phyloP scores from a whole-genome alignment of 35 echinoderm and acorn worm genomes.

The Strongylocentrotus purpuratus region DNA sequence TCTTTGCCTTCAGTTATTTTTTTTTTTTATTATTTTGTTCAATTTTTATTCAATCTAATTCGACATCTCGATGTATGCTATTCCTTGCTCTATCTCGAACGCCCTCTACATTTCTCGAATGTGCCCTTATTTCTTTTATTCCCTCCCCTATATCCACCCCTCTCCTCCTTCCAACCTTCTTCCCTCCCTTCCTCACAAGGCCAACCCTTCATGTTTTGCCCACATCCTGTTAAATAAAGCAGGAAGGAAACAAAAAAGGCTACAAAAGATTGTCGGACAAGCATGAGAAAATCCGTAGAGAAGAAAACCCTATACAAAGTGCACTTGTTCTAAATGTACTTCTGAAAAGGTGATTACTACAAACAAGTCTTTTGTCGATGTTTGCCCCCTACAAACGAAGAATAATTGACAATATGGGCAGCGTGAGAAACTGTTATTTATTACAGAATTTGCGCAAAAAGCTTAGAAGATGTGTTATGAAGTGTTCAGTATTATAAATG shows the following conservation, averaged over 20 bases:
- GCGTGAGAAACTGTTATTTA: conserved; percentile 10
- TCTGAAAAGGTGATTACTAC: neutral
- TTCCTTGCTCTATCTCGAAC: too few relatives aligned
- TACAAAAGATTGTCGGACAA: neutral
- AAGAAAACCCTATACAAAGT: neutral
- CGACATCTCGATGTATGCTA: too few relatives aligned
- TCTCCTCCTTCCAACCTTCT: neutral
- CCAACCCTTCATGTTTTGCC: neutral
- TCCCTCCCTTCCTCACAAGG: neutral
- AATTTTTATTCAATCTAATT: too few relatives aligned
- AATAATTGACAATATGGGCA: neutral
- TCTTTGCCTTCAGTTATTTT: too few relatives aligned
- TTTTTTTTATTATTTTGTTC: too few relatives aligned
- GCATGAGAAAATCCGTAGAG: neutral
- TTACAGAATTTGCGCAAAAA: neutral
- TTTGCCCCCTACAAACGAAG: neutral
- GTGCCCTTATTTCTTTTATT: too few relatives aligned
- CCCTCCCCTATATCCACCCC: too few relatives aligned
- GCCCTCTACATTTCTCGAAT: too few relatives aligned
- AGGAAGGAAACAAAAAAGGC: neutral
- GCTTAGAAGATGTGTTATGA: neutral
- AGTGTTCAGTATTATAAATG: neutral
- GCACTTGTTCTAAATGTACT: conserved; percentile 12
- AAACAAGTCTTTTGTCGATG: neutral
- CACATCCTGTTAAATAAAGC: neutral